phyloP scores from a whole-genome alignment of 2,113 vertebrate species.

The Tenrec ecaudatus region DNA sequence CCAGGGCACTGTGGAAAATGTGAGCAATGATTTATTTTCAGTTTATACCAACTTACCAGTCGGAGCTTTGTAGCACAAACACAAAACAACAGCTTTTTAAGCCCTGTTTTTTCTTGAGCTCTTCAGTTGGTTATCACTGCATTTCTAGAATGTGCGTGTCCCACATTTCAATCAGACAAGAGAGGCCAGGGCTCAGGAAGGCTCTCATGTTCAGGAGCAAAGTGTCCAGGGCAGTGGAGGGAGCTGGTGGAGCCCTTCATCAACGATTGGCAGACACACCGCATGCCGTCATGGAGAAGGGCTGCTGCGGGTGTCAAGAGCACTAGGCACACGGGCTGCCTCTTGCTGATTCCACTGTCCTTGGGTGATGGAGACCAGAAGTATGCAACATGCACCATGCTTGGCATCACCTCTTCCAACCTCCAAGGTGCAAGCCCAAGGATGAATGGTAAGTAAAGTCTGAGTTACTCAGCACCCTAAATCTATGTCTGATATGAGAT shows the following conservation, averaged over 20 bases:
- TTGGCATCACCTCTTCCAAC: background rate
- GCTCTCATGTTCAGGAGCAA: background rate
- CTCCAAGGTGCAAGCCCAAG: background rate
- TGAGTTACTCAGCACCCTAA: background rate
- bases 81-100: background rate
- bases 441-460: background rate
- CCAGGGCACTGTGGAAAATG: background rate
- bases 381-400: background rate
- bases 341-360: background rate
- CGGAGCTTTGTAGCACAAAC: background rate
- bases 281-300: background rate
- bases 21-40: background rate
- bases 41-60: background rate
- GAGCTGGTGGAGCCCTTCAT: background rate
- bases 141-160: background rate
- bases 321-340: background rate
- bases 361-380: background rate
- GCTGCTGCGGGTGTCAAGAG: background rate
- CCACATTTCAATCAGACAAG: background rate
- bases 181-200: background rate
- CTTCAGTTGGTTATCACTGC: background rate
- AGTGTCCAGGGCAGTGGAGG: background rate
- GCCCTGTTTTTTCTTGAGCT: background rate
- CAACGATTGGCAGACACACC: background rate
- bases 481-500: background rate